Evolutionary conservation across 2,888 invertebrate genomes (phyloP), one percentile per base, ranked within the genome.

Genomic region (Drosophila dives): DNA sequence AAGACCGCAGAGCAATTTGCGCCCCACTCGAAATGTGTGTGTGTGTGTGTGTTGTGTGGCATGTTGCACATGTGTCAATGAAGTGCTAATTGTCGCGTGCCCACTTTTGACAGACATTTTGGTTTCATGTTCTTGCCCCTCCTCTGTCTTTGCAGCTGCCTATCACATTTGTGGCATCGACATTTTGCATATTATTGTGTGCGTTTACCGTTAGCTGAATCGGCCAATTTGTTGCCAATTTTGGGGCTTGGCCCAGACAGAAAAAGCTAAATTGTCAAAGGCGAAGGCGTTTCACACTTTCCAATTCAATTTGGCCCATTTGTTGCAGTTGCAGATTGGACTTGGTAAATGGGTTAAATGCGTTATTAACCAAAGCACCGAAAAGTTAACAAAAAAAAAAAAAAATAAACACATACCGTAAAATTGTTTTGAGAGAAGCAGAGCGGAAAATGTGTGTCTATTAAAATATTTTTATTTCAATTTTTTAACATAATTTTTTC

Each of bases 81-180:
- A 88, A 75, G 86, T 90, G 90, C 86, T 86, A 86, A 86, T 86
- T 90, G 86, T 88, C 83, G 90, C 89, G 83, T 86, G 86, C 83
- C 75, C 88, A 85, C 80, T 73, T 75, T 67, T 59, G 64, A 77
- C 59, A 53, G 63, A 40, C 69, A 71, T 68, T 15, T 72, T 64
- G 49, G 55, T 48, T 53, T 66, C 62, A 64, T 59, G 55, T 51
- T 63, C 20, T n/a, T 8, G 32, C 34, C 20, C 51, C 26, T 20
- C 40, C 10, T 20, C 51, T 15, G 5, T 23, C 17, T 15, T 15
- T 38, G 12, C n/a, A 17, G 10, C 38, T 40, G 49, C 7, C 45
- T 38, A 58, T 17, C 59, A 36, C 5, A 50, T 23, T 26, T 58
- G 68, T 59, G 51, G 32, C 68, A 51, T 59, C 29, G 34, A 40